Evolutionary conservation across 2,888 invertebrate species (phyloP).

Genomic region (Tiliacea aurago): DNA sequence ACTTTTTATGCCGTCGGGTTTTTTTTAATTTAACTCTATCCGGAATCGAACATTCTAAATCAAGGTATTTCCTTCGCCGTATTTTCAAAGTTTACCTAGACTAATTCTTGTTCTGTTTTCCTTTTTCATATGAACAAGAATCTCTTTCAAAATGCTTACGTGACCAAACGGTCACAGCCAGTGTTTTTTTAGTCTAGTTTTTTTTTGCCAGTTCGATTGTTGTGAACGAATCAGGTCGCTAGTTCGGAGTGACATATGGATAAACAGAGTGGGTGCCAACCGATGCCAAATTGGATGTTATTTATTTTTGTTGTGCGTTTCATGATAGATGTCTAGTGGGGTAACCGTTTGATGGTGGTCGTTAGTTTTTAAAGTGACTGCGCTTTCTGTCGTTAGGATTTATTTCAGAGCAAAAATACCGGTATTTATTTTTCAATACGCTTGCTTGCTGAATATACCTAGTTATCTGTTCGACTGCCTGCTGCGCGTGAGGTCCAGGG

Average conservation of each 20-base stretch:
- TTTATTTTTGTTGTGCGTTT: conserved; percentile 51
- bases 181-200: conserved; percentile 31
- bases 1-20: too few species aligned
- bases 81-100: neutral
- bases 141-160: conserved; percentile 34
- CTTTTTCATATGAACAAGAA: too few species aligned
- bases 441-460: neutral
- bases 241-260: conserved; percentile 54
- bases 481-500: neutral
- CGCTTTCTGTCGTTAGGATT: neutral
- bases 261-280: conserved; percentile 56
- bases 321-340: conserved; percentile 12
- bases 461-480: neutral
- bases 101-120: too few species aligned
- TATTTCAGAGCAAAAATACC: neutral
- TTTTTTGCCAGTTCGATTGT: conserved; percentile 37
- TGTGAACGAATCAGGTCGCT: conserved; percentile 51
- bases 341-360: conserved; percentile 5
- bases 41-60: too few species aligned
- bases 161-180: conserved; percentile 33
- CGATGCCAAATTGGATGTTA: conserved; percentile 40
- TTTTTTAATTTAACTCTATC: neutral
- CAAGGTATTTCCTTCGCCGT: neutral
- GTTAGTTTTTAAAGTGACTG: neutral
- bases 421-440: conserved; percentile 8